Evolutionary conservation across 2,888 invertebrate species (phyloP), one percentile per base, ranked within the genome.

Genomic region (Neria commutata): DNA sequence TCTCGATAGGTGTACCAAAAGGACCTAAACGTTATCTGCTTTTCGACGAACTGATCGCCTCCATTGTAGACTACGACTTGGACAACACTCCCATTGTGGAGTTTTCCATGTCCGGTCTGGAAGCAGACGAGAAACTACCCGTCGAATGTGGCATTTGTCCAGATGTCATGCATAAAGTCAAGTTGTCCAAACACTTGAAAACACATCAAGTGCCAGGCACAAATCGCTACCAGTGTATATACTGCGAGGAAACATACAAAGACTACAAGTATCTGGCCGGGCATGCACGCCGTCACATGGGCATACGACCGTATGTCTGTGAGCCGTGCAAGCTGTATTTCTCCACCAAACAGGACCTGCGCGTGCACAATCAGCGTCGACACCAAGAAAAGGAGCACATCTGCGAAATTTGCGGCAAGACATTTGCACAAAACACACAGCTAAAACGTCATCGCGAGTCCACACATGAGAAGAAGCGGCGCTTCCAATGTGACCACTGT

Each of bases 91-190:
- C 77, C 0, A 77, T 77, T 26, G 77, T 77, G 0, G 77, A 77
- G 54, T 77, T 77, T 56, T 72, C 78, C 2, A 67, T 76, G 62
- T 66, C 73, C 2, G 61, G 59, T 26, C 57, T 61, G 14, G 63
- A 68, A 3, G 51, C 47, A 4, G 78, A 77, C 46, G 73, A 71
- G 45, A 73, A 72, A 53, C 56, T 77, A 17, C 78, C 77, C 0
- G 68, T 77, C 4, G 77, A 77, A 50, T 77, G 77, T 42, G 77
- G 77, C 34, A 78, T 77, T 54, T 77, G 77, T 40, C 77, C 77
- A 2, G 76, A 75, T 58, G 75, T 77, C 0, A 74, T 77, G 74
- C 67, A 64, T 34, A 72, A 70, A 40, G 54, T 71, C 0, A 72
- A 72, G 52, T 58, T 77, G 11, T 58, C 72, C 3, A 64, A 65